Conservation (phyloP, 2,113 vertebrate genomes). For the Boulengeromyrus knoepffleri region DNA sequence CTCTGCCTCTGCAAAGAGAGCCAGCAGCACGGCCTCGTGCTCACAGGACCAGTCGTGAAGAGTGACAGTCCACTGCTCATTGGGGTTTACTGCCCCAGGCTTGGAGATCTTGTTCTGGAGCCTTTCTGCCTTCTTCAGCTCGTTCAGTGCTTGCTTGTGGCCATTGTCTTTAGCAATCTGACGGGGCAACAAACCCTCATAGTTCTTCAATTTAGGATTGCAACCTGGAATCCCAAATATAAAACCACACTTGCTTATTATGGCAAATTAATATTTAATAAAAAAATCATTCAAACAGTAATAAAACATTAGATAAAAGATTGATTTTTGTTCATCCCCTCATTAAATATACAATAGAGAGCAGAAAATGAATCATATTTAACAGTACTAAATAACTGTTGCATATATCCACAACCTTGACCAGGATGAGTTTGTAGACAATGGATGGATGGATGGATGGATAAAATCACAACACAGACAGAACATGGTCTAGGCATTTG, state of each 20-base stretch:
- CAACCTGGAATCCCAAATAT: slow-evolving; percentile 61
- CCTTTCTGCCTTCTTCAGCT: slow-evolving; percentile 67
- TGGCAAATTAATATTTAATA: neutral
- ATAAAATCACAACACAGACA: neutral
- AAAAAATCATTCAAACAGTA: neutral
- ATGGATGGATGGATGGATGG: neutral
- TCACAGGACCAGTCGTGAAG: slow-evolving; percentile 85
- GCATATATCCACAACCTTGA: neutral
- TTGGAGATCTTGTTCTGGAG: slow-evolving; percentile 52
- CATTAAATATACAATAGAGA: neutral
- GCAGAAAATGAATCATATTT: neutral
- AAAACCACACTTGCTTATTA: neutral
- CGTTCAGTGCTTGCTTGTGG: slow-evolving; percentile 68
- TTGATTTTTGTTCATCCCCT: neutral
- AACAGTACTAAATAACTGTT: neutral
- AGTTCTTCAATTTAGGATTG: slow-evolving; percentile 76
- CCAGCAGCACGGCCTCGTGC: slow-evolving; percentile 54
- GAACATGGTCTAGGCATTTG: neutral
- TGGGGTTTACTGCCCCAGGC: slow-evolving; percentile 41
- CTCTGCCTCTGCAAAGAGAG: slow-evolving; percentile 42
- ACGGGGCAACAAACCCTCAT: slow-evolving; percentile 60
- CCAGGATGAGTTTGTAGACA: neutral
- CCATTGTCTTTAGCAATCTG: slow-evolving; percentile 64
- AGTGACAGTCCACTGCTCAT: slow-evolving; percentile 64
- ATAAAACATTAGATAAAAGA: neutral